Percentiles rank a stretch among this genome's conserved stretches.
phyloP scores from a whole-genome alignment of 2,113 vertebrate species.

The Channa maculata region DNA sequence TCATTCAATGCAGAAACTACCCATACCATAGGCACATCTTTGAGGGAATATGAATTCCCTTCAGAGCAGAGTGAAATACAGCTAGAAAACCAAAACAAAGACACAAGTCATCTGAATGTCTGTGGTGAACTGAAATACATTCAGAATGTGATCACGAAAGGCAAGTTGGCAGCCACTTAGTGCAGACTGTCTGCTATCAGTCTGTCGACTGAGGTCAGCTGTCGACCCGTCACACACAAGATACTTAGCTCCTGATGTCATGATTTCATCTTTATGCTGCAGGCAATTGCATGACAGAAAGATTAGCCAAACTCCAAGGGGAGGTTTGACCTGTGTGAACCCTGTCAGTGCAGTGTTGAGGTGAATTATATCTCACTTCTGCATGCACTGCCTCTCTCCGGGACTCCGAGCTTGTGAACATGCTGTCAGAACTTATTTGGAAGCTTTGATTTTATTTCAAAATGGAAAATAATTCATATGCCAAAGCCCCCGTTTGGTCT shows the following conservation, averaged over 20 bases:
- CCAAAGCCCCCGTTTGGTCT: conserved; percentile 50
- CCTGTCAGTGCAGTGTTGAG: conserved; percentile 33
- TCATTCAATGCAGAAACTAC: conserved; percentile 1
- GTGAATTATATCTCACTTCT: conserved; percentile 49
- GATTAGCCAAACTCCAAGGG: conserved; percentile 50
- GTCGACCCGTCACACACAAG: conserved; percentile 31
- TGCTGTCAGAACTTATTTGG: conserved; percentile 55
- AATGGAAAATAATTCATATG: conserved; percentile 42
- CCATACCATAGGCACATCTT: not conserved
- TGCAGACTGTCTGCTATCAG: conserved; percentile 46
- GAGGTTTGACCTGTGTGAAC: conserved; percentile 48
- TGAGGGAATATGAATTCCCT: not conserved
- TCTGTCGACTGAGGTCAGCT: conserved; percentile 50
- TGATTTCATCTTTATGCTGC: conserved; percentile 59
- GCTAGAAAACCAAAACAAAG: not conserved
- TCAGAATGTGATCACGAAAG: conserved; percentile 33
- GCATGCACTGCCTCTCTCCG: conserved; percentile 21
- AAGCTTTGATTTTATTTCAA: conserved; percentile 52
- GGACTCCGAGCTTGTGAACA: conserved; percentile 16
- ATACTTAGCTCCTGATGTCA: conserved; percentile 66
- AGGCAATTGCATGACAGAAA: conserved; percentile 44
- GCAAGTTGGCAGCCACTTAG: conserved; percentile 28
- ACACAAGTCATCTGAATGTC: not conserved
- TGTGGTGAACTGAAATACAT: conserved; percentile 35
- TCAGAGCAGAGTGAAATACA: not conserved